Percentiles rank a stretch among this genome's conserved stretches.
Conservation (phyloP, 35 echinoderm and acorn worm genomes). For the Ophiothrix spiculata region DNA sequence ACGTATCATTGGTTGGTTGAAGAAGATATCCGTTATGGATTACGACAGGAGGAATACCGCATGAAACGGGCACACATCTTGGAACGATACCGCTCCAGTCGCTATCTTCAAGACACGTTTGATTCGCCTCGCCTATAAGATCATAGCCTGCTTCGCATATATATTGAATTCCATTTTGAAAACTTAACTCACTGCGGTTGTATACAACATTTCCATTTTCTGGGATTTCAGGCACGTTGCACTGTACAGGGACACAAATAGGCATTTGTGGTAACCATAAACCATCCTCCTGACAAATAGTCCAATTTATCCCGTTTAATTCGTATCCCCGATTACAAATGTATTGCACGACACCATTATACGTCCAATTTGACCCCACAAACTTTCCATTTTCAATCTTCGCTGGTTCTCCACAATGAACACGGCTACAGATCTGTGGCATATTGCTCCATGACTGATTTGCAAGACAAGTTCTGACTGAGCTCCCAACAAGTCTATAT, state of each 20-base stretch:
- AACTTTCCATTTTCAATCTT: constrained; percentile 12
- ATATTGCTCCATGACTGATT: constrained; percentile 22
- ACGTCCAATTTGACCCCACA: background rate
- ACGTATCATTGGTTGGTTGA: constrained; percentile 2
- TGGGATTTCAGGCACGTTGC: background rate
- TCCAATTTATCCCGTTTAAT: background rate
- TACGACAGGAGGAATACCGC: background rate
- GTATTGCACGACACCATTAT: background rate
- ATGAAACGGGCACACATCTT: constrained; percentile 21
- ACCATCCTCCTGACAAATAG: background rate
- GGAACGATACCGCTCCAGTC: constrained; percentile 34
- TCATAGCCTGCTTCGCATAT: constrained; percentile 39
- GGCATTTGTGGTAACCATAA: background rate
- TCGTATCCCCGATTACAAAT: constrained; percentile 12
- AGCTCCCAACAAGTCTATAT: constrained; percentile 3
- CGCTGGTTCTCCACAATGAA: constrained; percentile 21
- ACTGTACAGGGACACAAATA: constrained; percentile 8
- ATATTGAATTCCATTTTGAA: background rate
- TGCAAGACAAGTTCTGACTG: constrained; percentile 6
- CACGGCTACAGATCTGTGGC: constrained; percentile 19
- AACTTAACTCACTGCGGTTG: no score
- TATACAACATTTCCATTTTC: constrained; percentile 13
- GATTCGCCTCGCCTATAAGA: background rate
- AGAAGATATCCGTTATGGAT: background rate
- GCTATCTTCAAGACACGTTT: constrained; percentile 32